Conservation (phyloP, 2,888 invertebrate genomes). For the Pachydiplax longipennis region DNA sequence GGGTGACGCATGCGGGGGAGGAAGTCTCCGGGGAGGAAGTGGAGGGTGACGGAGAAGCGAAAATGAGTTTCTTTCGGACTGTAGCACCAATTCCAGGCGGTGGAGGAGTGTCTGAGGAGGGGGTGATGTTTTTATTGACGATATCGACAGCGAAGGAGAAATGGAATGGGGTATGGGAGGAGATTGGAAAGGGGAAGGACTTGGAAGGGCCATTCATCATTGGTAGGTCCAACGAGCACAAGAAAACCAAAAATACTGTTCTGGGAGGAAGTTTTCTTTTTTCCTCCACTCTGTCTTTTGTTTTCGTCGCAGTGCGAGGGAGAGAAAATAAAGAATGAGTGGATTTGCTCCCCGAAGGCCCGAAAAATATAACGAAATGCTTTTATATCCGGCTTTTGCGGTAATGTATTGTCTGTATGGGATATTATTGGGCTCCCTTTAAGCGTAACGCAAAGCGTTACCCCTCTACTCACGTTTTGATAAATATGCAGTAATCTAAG, state of each 20-base stretch:
- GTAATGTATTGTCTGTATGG: too few species aligned
- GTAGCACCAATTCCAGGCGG: conserved; percentile 32
- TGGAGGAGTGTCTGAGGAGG: not conserved
- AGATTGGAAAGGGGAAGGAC: not conserved
- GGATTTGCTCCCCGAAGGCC: not conserved
- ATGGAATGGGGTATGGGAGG: not conserved
- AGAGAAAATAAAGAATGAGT: conserved; percentile 27
- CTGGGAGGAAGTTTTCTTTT: not conserved
- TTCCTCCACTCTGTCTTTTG: conserved; percentile 1
- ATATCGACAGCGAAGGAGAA: conserved; percentile 9
- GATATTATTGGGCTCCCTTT: too few species aligned
- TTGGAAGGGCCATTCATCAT: conserved; percentile 42
- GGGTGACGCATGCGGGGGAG: conserved; percentile 51
- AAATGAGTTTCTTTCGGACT: conserved; percentile 44
- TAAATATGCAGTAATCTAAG: too few species aligned
- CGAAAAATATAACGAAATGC: not conserved
- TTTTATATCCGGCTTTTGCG: not conserved
- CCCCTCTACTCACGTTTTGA: not conserved
- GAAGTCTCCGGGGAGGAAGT: not conserved
- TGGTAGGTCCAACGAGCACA: conserved; percentile 38
- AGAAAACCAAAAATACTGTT: conserved; percentile 45
- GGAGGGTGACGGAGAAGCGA: not conserved
- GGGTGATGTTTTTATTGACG: conserved; percentile 41
- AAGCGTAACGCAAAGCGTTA: too few species aligned
- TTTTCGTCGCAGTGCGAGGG: conserved; percentile 17